These are phyloP conservation scores for Dryocosmus kuriphilus DNA, from an alignment of 2,888 invertebrate genomes.

Conservation along the genomic window DNA sequence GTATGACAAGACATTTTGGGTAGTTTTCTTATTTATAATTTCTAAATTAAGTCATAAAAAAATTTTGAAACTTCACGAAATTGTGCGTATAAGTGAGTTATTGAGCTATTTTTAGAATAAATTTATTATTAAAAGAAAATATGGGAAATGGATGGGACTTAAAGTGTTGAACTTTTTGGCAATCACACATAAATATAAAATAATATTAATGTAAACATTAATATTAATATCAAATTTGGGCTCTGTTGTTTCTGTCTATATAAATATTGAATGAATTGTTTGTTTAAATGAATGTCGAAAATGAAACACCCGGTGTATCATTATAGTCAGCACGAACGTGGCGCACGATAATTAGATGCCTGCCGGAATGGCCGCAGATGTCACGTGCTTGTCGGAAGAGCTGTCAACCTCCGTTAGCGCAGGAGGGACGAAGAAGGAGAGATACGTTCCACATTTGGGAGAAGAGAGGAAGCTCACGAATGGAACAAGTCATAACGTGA, in stretches of 20 bases:
- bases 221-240: background rate
- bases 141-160: too few relatives aligned
- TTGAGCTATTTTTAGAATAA: too few relatives aligned
- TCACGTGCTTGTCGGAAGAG: conserved; percentile 75
- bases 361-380: conserved; percentile 73
- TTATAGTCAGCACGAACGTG: conserved; percentile 53
- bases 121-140: too few relatives aligned
- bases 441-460: conserved; percentile 17
- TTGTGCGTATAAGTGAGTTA: too few relatives aligned
- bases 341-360: conserved; percentile 75
- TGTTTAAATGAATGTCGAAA: background rate
- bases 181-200: too few relatives aligned
- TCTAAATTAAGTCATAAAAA: too few relatives aligned
- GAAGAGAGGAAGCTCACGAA: conserved; percentile 10
- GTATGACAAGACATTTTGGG: too few relatives aligned
- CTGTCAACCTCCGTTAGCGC: conserved; percentile 72
- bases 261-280: background rate
- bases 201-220: too few relatives aligned
- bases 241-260: background rate
- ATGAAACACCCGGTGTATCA: conserved; percentile 11
- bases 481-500: conserved; percentile 35
- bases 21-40: too few relatives aligned
- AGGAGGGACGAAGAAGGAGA: conserved; percentile 40
- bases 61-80: too few relatives aligned
- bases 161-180: too few relatives aligned